Conservation (phyloP, 2,797 vertebrate genomes). For the Rhinogobio ventralis region DNA sequence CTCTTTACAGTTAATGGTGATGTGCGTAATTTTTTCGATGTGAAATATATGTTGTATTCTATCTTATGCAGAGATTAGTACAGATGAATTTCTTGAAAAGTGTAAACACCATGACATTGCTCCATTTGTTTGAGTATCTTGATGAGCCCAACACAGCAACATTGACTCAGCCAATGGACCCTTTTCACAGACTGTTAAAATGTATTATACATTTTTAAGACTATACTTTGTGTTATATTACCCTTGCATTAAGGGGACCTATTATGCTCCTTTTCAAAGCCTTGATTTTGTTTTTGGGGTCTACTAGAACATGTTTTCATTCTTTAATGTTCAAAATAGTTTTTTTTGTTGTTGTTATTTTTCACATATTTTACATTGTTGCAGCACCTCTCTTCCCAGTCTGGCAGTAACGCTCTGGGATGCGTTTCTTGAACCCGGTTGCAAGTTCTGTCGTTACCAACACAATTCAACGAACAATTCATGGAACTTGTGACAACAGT, state of each 20-base stretch:
- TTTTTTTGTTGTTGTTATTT: too few species aligned
- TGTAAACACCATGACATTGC: background rate
- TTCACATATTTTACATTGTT: background rate
- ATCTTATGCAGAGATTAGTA: background rate
- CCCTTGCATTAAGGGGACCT: background rate
- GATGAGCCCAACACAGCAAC: background rate
- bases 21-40: background rate
- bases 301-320: background rate
- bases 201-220: background rate
- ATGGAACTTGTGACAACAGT: background rate
- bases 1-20: conserved; percentile 1
- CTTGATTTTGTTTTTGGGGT: background rate
- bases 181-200: background rate
- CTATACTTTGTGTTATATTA: background rate
- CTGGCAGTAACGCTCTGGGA: background rate
- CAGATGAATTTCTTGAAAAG: background rate
- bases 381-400: background rate
- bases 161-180: background rate
- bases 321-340: background rate
- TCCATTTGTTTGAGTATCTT: background rate
- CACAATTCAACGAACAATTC: too few species aligned
- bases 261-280: background rate
- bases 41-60: background rate
- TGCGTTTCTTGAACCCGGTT: too few species aligned
- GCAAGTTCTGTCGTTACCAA: too few species aligned